Evolutionary conservation across 2,888 invertebrate genomes (phyloP).

Genomic region (Drosophila vallismaia): DNA sequence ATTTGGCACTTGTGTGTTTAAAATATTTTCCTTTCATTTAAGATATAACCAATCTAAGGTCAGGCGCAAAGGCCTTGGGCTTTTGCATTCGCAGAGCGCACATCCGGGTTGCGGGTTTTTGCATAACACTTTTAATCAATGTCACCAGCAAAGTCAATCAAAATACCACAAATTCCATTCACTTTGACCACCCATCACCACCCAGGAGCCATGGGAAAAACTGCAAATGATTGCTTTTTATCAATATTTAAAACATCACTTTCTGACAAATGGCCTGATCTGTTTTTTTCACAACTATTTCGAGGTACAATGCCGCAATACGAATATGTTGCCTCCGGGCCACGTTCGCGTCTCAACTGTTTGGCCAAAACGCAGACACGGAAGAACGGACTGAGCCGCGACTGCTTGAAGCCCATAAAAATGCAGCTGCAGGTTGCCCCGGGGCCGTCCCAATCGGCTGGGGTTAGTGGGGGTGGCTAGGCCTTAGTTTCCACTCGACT

Average conservation of each 20-base stretch:
- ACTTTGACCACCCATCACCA: conserved; percentile 29
- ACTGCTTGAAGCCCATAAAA: conserved; percentile 72
- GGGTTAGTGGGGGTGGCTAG: conserved; percentile 41
- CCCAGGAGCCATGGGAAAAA: conserved; percentile 50
- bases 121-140: conserved; percentile 76
- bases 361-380: conserved; percentile 25
- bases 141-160: conserved; percentile 49
- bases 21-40: background rate
- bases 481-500: conserved; percentile 27
- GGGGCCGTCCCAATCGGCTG: conserved; percentile 12
- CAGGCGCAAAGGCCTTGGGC: conserved; percentile 6
- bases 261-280: conserved; percentile 3
- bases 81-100: conserved; percentile 32
- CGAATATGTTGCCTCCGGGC: conserved; percentile 24
- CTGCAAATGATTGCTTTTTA: background rate
- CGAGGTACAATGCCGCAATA: conserved; percentile 7
- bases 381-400: conserved; percentile 32
- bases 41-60: background rate
- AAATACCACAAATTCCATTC: conserved; percentile 17
- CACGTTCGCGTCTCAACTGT: conserved; percentile 64
- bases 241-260: conserved; percentile 4
- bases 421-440: conserved; percentile 58
- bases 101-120: conserved; percentile 54
- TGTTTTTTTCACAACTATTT: background rate
- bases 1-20: background rate